phyloP scores from a whole-genome alignment of 1,140 invertebrate species.

The Hirudo medicinalis region DNA sequence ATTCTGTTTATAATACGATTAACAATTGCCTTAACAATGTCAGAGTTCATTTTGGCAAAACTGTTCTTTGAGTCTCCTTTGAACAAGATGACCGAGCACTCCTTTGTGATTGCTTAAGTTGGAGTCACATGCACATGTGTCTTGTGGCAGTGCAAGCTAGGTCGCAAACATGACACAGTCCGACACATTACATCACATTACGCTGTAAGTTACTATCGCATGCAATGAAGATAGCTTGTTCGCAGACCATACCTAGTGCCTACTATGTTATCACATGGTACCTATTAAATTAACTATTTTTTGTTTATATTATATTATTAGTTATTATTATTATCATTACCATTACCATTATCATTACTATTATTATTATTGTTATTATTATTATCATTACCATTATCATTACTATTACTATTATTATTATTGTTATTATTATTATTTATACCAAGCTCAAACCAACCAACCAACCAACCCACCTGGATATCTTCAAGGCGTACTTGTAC shows the following conservation, averaged over 20 bases:
- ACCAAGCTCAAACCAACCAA: not conserved
- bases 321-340: not conserved
- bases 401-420: not conserved
- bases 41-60: not conserved
- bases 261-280: too few species aligned
- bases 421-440: not conserved
- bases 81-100: too few species aligned
- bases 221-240: not conserved
- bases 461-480: not conserved
- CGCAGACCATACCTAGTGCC: not conserved
- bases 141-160: not conserved
- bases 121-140: too few species aligned
- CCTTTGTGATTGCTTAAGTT: too few species aligned
- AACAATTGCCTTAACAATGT: not conserved
- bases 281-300: not conserved
- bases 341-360: not conserved
- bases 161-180: not conserved
- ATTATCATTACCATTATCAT: not conserved
- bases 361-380: not conserved
- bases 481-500: not conserved
- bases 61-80: too few species aligned
- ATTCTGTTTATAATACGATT: not conserved
- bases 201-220: too few species aligned
- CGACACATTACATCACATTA: too few species aligned
- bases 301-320: slow-evolving; percentile 3